Evolutionary conservation across 2,797 vertebrate genomes (phyloP).

Genomic region (Arvicola amphibius): DNA sequence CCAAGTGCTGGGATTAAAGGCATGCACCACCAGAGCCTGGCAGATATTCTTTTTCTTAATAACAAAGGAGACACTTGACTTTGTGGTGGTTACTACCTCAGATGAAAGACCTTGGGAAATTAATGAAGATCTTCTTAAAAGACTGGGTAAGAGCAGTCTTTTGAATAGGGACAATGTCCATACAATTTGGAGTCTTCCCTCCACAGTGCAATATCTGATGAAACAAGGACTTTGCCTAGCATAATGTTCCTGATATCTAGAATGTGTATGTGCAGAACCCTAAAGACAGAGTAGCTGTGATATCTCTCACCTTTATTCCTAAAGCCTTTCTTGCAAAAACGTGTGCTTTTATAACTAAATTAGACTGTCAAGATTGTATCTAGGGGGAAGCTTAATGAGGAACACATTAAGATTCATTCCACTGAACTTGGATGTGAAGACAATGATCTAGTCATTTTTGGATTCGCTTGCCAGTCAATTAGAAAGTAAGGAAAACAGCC

Average conservation of each 20-base stretch:
- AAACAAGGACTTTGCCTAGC: not conserved
- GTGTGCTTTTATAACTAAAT: not conserved
- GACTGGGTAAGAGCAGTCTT: not conserved
- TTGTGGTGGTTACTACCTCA: not conserved
- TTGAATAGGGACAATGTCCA: no score
- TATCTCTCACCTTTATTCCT: not conserved
- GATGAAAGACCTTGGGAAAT: not conserved
- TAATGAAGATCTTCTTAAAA: not conserved
- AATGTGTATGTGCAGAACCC: not conserved
- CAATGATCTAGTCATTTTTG: not conserved
- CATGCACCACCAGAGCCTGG: not conserved
- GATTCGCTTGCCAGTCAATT: not conserved
- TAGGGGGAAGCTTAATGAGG: not conserved
- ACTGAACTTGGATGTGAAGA: not conserved
- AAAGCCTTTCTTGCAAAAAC: not conserved
- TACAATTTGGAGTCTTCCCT: not conserved
- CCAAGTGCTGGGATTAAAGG: not conserved
- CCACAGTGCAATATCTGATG: not conserved
- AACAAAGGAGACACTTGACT: not conserved
- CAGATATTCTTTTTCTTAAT: not conserved
- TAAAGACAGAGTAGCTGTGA: not conserved
- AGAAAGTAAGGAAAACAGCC: not conserved
- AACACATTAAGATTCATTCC: not conserved
- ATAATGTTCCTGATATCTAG: not conserved
- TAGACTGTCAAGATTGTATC: not conserved